phyloP scores from a whole-genome alignment of 2,888 invertebrate genomes.

The Cephalotes varians region DNA sequence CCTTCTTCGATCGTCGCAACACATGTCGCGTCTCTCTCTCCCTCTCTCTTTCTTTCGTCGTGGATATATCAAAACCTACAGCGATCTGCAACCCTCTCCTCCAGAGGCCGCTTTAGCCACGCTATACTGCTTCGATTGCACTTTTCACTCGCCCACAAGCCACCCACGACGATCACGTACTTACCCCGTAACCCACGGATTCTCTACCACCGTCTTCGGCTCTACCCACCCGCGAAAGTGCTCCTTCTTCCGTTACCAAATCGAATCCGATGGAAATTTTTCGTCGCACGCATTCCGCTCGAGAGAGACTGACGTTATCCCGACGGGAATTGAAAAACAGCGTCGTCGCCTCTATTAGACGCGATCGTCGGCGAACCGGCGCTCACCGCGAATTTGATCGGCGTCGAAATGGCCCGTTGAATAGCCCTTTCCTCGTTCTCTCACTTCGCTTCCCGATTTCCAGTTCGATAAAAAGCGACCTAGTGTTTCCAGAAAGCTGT shows the following conservation, averaged over 20 bases:
- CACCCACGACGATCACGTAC: constrained; percentile 25
- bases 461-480: background rate
- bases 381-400: background rate
- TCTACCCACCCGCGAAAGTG: background rate
- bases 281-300: constrained; percentile 13
- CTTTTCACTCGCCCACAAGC: constrained; percentile 11
- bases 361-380: background rate
- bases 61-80: background rate
- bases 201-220: background rate
- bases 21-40: background rate
- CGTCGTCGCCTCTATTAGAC: constrained; percentile 23
- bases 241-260: constrained; percentile 8
- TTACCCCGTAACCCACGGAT: background rate
- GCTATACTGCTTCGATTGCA: constrained; percentile 37
- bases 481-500: background rate
- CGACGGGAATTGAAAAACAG: constrained; percentile 29
- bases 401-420: background rate
- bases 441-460: background rate
- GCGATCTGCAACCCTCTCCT: background rate
- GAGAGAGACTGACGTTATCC: constrained; percentile 28
- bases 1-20: background rate
- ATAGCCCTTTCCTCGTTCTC: background rate
- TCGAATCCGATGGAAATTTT: constrained; percentile 24
- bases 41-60: background rate
- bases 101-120: background rate